Base-by-base conservation (phyloP, 2,113 vertebrate genomes). In the Anser cygnoides region DNA sequence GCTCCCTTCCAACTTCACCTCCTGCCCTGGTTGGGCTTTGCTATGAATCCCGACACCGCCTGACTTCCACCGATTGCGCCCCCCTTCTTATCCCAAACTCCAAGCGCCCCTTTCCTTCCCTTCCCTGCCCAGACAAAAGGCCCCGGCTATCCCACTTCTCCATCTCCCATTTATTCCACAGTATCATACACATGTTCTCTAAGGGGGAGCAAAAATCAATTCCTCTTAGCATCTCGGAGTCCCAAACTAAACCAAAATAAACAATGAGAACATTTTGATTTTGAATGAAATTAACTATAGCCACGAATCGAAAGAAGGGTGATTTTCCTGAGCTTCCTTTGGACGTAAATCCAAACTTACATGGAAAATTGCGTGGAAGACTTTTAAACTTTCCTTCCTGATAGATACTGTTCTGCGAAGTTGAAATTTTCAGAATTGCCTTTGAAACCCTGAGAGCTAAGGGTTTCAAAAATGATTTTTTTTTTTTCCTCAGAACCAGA, bases 271-370 rank as follows among this genome's bases (percentile, higher is more conserved):
- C 33, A 6, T 18, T 67, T n/a, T 29, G 37, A 43, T 39, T 72
- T 26, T 6, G 33, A 68, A 21, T 8, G 5, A 33, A 39, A 73
- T 14, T 28, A 49, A 5, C 43, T 23, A 41, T 31, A 37, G 62
- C 13, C 1, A 0, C 1, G 2, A 25, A 25, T 62, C 52, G n/a
- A 39, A 55, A 65, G 52, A 23, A 0, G 2, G 8, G 44, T 41
- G 16, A 26, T 41, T 44, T n/a, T 25, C 44, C 66, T 2, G 43
- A 92, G n/a, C 3, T 7, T 13, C 41, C 41, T 43, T 26, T 10
- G 14, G 3, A 26, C 23, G 2, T 1, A 52, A 62, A 41, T 31
- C 35, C 39, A 25, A 10, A 33, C 11, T 25, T 12, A 23, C 49
- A 50, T 50, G 49, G 49, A 50, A 50, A 50, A 50, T 16, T 33